Evolutionary conservation across 2,113 vertebrate species (phyloP), one percentile per base, ranked within the genome.

Genomic region (Platichthys flesus): DNA sequence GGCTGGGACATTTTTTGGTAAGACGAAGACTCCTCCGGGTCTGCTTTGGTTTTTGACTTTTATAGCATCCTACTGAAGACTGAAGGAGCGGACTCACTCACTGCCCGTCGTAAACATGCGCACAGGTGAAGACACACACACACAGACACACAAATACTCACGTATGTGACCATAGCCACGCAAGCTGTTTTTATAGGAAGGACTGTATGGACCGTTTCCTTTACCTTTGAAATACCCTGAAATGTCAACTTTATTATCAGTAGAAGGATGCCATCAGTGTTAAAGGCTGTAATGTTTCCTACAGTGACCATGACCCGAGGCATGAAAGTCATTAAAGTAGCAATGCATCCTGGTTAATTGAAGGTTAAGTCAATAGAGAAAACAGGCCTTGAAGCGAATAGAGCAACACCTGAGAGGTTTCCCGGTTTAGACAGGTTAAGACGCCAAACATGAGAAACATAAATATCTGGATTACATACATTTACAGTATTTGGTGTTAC

Each of bases 331-430:
- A 85, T 90, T 88, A 82, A 85, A 85, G 71, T 70, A 65, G 66
- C 77, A 24, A 28, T 51, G 76, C 74, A 47, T 84, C 68, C 69
- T 70, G 83, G 63, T 83, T 90, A 89, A 90, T 88, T 87, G 83
- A 91, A 89, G 85, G 84, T 90, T 90, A 85, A 83, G 83, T 91
- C 85, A 72, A 90, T 87, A 86, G 51, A 77, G 72, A 28, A 74
- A 76, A 83, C 71, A 76, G 67, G 63, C 79, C 78, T 86, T 78
- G 76, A 79, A 79, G 79, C 70, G 3, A 66, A 55, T 10, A 72
- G 73, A 61, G 62, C 74, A 68, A 76, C 65, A 78, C 64, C 35
- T 65, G 31, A 76, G 55, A 60, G 12, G 45, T 24, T 42, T 31
- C 54, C 61, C 74, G 5, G 7, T 45, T 37, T 26, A 18, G 64